Conservation (phyloP, 1,140 invertebrate species). For the Nasonia vitripennis region DNA sequence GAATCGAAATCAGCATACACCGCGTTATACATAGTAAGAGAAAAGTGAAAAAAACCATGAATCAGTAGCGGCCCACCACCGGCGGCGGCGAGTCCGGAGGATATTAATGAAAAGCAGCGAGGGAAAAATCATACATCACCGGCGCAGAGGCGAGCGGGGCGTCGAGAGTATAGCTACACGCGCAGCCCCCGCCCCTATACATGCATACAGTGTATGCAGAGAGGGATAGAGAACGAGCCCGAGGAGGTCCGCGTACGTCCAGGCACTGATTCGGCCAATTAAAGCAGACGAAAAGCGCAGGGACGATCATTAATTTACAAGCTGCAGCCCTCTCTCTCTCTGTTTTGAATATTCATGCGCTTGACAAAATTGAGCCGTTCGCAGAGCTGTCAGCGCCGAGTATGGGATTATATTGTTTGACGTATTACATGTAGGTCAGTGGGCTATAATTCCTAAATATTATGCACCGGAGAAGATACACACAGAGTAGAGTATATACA, state of each 20-base stretch:
- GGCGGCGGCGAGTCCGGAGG: background rate
- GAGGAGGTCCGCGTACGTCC: slow-evolving; percentile 63
- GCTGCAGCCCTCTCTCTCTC: too few species aligned
- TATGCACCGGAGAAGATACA: too few species aligned
- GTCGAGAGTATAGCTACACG: background rate
- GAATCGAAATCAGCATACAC: too few species aligned
- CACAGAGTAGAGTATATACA: too few species aligned
- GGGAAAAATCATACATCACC: slow-evolving; percentile 31
- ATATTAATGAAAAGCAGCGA: slow-evolving; percentile 36
- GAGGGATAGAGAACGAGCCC: background rate
- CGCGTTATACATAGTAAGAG: too few species aligned
- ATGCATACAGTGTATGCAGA: too few species aligned
- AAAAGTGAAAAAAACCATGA: slow-evolving; percentile 6
- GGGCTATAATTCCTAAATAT: too few species aligned
- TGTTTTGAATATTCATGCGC: too few species aligned
- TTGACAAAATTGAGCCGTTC: too few species aligned
- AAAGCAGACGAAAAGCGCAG: slow-evolving; percentile 68
- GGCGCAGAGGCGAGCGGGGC: background rate
- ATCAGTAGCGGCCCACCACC: background rate
- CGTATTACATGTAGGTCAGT: too few species aligned
- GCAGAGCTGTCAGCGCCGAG: too few species aligned
- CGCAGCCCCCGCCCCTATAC: background rate
- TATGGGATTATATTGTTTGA: too few species aligned
- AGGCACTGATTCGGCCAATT: slow-evolving; percentile 71
- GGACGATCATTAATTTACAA: slow-evolving; percentile 63